A percentile compares a stretch with the other conserved stretches of the same genome.
phyloP scores from a whole-genome alignment of 2,888 invertebrate species.

The Oligia strigilis region DNA sequence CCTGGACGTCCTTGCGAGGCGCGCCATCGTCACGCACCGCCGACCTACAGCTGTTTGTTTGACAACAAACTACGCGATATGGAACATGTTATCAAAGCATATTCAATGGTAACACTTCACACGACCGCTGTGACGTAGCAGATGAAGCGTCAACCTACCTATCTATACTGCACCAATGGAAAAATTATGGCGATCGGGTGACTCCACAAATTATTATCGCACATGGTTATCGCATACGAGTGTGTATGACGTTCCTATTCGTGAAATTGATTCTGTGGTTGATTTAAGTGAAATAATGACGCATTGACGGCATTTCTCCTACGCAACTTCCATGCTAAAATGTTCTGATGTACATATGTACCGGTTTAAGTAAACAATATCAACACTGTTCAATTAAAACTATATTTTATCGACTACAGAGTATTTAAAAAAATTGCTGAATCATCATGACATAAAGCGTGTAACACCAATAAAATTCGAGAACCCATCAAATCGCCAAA shows the following conservation, averaged over 20 bases:
- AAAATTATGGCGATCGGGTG: constrained; percentile 57
- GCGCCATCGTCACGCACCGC: constrained; percentile 81
- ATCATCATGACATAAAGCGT: constrained; percentile 64
- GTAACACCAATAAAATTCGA: constrained; percentile 63
- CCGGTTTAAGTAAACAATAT: constrained; percentile 26
- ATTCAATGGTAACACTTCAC: constrained; percentile 62
- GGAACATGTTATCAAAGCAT: constrained; percentile 68
- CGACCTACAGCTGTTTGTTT: constrained; percentile 83
- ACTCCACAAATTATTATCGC: constrained; percentile 58
- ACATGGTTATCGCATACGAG: constrained; percentile 45
- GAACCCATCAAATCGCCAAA: constrained; percentile 65
- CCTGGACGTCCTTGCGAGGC: constrained; percentile 81
- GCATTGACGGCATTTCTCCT: constrained; percentile 58
- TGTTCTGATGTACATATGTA: constrained; percentile 13
- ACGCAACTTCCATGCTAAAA: constrained; percentile 18
- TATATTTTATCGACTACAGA: not conserved
- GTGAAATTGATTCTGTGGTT: constrained; percentile 72
- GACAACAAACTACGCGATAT: constrained; percentile 81
- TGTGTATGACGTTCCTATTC: constrained; percentile 69
- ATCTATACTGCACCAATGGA: constrained; percentile 50
- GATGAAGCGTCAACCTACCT: constrained; percentile 42
- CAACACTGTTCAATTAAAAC: constrained; percentile 14
- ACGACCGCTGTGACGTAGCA: constrained; percentile 51
- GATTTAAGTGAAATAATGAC: constrained; percentile 69
- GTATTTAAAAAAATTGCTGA: constrained; percentile 30